Evolutionary conservation across 2,888 invertebrate genomes (phyloP), one percentile per base, ranked within the genome.

Genomic region (Psylliodes chrysocephalus): DNA sequence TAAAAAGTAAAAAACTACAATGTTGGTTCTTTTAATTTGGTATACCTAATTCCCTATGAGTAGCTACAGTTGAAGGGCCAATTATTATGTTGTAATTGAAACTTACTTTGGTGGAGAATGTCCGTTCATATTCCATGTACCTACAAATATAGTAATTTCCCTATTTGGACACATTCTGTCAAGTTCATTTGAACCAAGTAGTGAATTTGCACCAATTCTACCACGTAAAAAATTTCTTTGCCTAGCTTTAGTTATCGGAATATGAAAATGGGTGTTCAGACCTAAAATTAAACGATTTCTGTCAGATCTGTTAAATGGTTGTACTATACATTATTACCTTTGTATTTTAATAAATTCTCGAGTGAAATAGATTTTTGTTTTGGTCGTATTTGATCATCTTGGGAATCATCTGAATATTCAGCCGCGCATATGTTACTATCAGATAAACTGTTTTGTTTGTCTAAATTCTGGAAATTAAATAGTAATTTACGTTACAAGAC

Each of bases 71-170:
- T n/a, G n/a, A n/a, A n/a, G n/a, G n/a, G n/a, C n/a, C n/a, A n/a
- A n/a, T n/a, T n/a, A n/a, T n/a, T n/a, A n/a, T n/a, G n/a, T n/a
- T n/a, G n/a, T n/a, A n/a, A n/a, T n/a, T 25, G 7, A 25, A 5
- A 54, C 63, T 67, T 85, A 94, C 94, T 90, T 90, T 46, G 92
- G 92, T 44, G 92, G 91, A 71, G 87, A 86, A 78, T 96, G 93
- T 28, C 95, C 96, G 82, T 95, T 96, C 95, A 97, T 96, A 80
- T 98, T 98, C 96, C 97, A 98, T 18, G 95, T 94, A 4, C 94
- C 96, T 60, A 96, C 90, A 85, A 95, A 96, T 74, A 97, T 89
- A 69, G 89, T 91, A 0, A 96, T 87, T 82, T 94, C 92, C 72
- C 93, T 87, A 75, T 91, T 91, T 1, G 95, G 95, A 75, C 97